phyloP scores from a whole-genome alignment of 2,888 invertebrate species.

The Tipula unca region DNA sequence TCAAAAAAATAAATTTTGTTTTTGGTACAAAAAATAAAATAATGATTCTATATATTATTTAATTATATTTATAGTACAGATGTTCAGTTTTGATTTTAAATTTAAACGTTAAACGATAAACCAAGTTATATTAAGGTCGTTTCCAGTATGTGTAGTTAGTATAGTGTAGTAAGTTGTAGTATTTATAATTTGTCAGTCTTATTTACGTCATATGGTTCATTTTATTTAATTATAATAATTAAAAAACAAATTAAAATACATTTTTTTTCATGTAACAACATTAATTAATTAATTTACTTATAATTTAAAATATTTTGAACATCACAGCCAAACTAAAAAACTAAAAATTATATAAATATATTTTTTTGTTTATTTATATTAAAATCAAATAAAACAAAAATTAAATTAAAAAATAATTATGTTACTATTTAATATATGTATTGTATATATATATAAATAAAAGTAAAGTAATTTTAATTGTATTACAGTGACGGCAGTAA shows the following conservation, averaged over 20 bases:
- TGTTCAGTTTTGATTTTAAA: not conserved
- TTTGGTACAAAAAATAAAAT: not conserved
- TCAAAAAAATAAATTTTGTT: not conserved
- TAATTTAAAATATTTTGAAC: not conserved
- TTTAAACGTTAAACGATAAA: not conserved
- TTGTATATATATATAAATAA: not conserved
- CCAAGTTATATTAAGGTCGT: not conserved
- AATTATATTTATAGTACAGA: not conserved
- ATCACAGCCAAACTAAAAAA: slow-evolving; percentile 14
- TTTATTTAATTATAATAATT: not conserved
- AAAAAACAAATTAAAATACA: not conserved
- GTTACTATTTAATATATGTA: not conserved
- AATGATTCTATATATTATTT: not conserved
- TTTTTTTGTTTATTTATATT: not conserved
- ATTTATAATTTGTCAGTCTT: not conserved
- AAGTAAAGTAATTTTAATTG: not conserved
- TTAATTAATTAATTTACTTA: slow-evolving; percentile 8
- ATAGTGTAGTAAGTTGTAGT: not conserved
- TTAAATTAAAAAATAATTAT: not conserved
- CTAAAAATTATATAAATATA: not conserved
- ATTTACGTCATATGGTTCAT: not conserved
- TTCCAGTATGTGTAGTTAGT: not conserved
- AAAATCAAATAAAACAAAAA: not conserved
- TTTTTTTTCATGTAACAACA: not conserved
- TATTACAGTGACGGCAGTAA: slow-evolving; percentile 8